Evolutionary conservation across 2,888 invertebrate genomes (phyloP), one percentile per base, ranked within the genome.

Genomic region (Sminthurinus aureus): DNA sequence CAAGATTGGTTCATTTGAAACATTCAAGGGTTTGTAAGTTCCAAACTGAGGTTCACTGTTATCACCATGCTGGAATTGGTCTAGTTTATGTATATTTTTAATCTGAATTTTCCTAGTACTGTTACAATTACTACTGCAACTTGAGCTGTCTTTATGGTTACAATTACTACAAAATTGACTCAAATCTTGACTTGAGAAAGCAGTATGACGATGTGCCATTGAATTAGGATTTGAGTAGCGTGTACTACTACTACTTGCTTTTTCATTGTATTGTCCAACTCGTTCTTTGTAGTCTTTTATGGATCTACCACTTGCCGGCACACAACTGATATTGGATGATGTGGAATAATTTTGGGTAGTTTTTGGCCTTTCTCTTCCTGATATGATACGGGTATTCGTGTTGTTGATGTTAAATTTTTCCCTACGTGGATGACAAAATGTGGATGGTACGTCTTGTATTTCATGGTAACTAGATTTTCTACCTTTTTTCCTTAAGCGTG

Each of bases 21-120:
- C 50, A 1, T 18, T 79, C 0, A 69, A 79, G 0, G 66, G 78
- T 18, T 79, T 79, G 26, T 66, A 79, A 15, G 79, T 24, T 69
- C 78, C 18, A 18, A 67, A 50, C 26, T 15, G 26, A 12, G 15
- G 8, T 26, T 71, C 9, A 24, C 13, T 6, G 22, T 18, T 22
- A 67, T 67, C 18, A 67, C 20, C n/a, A n/a, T 22, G n/a, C 67
- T n/a, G 38, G 38, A 38, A 6, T 38, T 38, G 38, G 38, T 38
- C 6, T 6, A 38, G 3, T 38, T 38, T 38, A 38, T 38, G 38
- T 38, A 38, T 6, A 38, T 38, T 38, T 38, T 38, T 38, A 38
- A 38, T 38, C 38, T 38, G 38, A 38, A 38, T 38, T 38, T 58
- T 58, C 58, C 13, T 58, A 58, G 13, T 58, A 58, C 58, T 58